These are phyloP conservation scores for Adrianichthys oophorus DNA, from an alignment of 2,797 vertebrate genomes.

Conservation along the genomic window DNA sequence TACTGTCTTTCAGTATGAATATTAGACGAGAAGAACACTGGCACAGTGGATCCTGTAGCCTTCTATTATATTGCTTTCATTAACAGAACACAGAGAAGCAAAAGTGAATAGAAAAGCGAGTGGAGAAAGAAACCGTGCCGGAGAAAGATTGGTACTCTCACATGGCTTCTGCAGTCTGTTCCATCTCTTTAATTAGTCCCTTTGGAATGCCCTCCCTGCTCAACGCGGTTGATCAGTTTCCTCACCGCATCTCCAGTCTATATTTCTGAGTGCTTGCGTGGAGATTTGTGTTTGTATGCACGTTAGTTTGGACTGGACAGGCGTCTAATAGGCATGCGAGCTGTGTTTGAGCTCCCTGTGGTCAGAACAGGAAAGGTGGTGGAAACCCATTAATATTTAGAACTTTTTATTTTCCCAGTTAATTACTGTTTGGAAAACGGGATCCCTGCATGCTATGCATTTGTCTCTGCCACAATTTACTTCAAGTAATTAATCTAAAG, in stretches of 20 bases:
- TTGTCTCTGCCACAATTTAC: conserved; percentile 37
- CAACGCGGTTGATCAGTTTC: conserved; percentile 65
- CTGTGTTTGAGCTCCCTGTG: conserved; percentile 49
- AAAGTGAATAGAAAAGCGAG: conserved; percentile 40
- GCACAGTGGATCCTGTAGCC: conserved; percentile 34
- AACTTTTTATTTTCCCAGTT: conserved; percentile 46
- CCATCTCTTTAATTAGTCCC: conserved; percentile 83
- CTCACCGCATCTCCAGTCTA: conserved; percentile 50
- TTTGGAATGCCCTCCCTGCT: conserved; percentile 71
- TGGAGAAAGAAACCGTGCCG: conserved; percentile 34
- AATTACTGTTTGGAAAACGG: conserved; percentile 44
- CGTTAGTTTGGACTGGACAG: conserved; percentile 52
- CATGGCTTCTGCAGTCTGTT: conserved; percentile 70
- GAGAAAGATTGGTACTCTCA: conserved; percentile 58
- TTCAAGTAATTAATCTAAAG: conserved; percentile 16
- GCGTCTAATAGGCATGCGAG: conserved; percentile 61
- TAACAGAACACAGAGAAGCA: conserved; percentile 45
- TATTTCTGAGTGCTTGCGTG: conserved; percentile 25
- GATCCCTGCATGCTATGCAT: conserved; percentile 17
- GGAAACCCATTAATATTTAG: conserved; percentile 65
- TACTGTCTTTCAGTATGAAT: conserved; percentile 4
- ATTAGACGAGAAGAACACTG: conserved; percentile 10
- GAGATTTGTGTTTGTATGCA: conserved; percentile 39
- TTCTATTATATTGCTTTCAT: conserved; percentile 58
- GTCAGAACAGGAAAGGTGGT: conserved; percentile 47